Percentiles rank a stretch among this genome's conserved stretches.
Evolutionary conservation across 2,113 vertebrate species (phyloP).

Genomic region (Arvicanthis niloticus): DNA sequence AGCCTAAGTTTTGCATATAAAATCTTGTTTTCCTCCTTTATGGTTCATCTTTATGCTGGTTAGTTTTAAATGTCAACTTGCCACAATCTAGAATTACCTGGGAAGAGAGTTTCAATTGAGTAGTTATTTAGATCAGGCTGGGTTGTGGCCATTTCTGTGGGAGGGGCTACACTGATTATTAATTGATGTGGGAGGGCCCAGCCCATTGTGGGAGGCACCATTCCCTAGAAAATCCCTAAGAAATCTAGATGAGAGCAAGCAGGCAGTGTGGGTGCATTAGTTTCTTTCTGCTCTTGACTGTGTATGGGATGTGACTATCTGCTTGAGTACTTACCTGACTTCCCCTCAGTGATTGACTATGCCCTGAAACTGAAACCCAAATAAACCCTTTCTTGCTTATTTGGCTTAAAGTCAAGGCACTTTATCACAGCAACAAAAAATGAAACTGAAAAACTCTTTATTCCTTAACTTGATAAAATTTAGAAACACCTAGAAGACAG

Average conservation of each 20-base stretch:
- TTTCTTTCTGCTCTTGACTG: neutral
- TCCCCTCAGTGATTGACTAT: neutral
- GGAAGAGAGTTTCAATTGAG: neutral
- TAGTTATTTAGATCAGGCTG: neutral
- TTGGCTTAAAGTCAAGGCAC: neutral
- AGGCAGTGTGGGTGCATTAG: neutral
- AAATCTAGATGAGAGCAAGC: neutral
- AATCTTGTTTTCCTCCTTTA: neutral
- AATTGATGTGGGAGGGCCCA: too few relatives aligned
- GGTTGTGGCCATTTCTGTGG: neutral
- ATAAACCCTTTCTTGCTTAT: neutral
- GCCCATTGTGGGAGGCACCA: neutral
- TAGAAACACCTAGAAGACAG: neutral
- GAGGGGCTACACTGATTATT: neutral
- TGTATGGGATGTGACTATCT: neutral
- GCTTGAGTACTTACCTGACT: neutral
- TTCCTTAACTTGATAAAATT: neutral
- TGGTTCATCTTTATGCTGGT: neutral
- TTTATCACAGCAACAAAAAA: neutral
- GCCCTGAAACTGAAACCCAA: neutral
- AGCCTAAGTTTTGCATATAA: neutral
- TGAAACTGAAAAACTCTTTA: neutral
- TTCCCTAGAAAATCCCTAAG: neutral
- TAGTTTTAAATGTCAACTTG: neutral
- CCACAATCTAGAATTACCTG: neutral